Percentiles rank a stretch among this genome's conserved stretches.
Evolutionary conservation across 2,797 vertebrate species (phyloP).

Genomic region (Sebastes iracundus): DNA sequence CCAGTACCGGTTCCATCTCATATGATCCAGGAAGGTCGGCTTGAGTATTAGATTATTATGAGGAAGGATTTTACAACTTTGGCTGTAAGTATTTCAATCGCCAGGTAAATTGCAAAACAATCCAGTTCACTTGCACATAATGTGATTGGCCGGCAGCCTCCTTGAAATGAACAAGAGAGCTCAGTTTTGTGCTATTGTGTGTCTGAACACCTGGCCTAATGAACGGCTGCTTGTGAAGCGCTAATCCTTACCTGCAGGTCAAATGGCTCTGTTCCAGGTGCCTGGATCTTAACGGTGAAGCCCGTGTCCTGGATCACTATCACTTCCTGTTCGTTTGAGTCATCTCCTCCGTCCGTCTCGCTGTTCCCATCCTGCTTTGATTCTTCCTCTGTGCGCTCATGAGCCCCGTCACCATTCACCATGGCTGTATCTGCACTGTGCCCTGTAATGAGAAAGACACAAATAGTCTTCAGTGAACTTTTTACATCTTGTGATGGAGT

Average conservation of each 20-base stretch:
- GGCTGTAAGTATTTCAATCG: no score
- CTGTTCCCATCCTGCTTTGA: slow-evolving; percentile 86
- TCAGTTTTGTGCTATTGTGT: not conserved
- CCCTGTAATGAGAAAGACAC: slow-evolving; percentile 69
- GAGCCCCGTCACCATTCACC: slow-evolving; percentile 89
- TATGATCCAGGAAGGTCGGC: not conserved
- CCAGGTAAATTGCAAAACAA: not conserved
- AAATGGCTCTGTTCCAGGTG: slow-evolving; percentile 94
- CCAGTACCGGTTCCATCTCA: not conserved
- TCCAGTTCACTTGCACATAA: not conserved
- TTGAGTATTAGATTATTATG: not conserved
- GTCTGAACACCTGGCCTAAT: not conserved
- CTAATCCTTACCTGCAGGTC: slow-evolving; percentile 89
- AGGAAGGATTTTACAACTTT: not conserved
- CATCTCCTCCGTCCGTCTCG: slow-evolving; percentile 86
- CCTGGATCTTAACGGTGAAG: slow-evolving; percentile 97
- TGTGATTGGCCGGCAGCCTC: not conserved
- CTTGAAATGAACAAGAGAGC: not conserved
- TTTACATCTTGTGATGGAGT: not conserved
- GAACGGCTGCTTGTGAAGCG: not conserved
- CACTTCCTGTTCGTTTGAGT: slow-evolving; percentile 95
- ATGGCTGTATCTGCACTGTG: slow-evolving; percentile 85
- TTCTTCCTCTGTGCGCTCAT: slow-evolving; percentile 83
- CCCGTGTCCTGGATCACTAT: slow-evolving; percentile 99
- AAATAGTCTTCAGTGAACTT: not conserved